Base-by-base conservation (phyloP, 2,113 vertebrate genomes). In the Thunnus maccoyii region DNA sequence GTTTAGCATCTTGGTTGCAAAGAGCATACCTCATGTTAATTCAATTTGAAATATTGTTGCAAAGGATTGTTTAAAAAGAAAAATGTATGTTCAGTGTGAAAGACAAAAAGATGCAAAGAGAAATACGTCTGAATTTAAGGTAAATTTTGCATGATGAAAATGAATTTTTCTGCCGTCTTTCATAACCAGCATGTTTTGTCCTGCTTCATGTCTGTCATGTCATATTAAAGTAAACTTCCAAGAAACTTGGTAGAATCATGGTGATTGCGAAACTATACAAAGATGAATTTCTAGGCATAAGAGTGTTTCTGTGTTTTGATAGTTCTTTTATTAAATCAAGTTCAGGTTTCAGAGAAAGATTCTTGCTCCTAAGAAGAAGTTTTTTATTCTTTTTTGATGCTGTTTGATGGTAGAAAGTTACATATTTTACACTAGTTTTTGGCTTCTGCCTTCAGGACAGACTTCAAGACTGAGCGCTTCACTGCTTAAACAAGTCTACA, bases 401-500 rank as follows among this genome's bases (percentile, higher is more conserved):
- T 47, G 22, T 44, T 15, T 56, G 32, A 60, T 60, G 36, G 5
- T 3, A 47, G 41, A 14, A 57, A 66, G 73, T 80, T 11, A 46
- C 57, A 71, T 27, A 51, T 64, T 79, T 76, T 32, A 47, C 7
- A 32, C 11, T 11, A 16, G 18, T 6, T 66, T 56, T 71, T 32
- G n/a, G 22, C 41, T 22, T 41, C 14, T 57, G 57, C 63, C 44
- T 77, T 41, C 36, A 65, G 71, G 72, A 54, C 11, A 62, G 10
- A 48, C 20, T 14, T 22, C 52, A 4, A 66, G 51, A 81, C 14
- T 51, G 44, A 87, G 18, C 51, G 12, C 6, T 55, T 17, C 27
- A 81, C 61, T 72, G 20, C 46, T 83, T 51, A 75, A 69, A 25
- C 47, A 63, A 48, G 50, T 60, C 16, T 47, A 54, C 9, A 20